Evolutionary conservation across 92 coral and sea anemone genomes (phyloP).

Genomic region (Paramuricea clavata): DNA sequence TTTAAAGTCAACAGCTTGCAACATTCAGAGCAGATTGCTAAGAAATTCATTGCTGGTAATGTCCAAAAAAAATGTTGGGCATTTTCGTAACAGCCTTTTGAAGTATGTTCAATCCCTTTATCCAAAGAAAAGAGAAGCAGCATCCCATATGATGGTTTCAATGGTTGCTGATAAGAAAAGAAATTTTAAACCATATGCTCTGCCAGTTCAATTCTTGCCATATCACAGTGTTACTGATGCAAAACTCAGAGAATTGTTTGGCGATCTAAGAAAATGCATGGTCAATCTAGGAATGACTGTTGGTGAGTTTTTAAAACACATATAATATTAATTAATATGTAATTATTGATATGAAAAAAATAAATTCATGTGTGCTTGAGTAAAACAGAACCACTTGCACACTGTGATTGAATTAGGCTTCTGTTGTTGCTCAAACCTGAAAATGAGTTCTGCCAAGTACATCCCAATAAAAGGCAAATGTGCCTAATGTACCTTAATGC

Average conservation of each 20-base stretch:
- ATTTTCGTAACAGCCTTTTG: neutral
- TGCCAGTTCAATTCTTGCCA: slow-evolving; percentile 27
- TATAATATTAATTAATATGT: no score
- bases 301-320: no score
- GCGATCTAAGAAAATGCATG: slow-evolving; percentile 8
- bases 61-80: neutral
- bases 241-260: slow-evolving; percentile 8
- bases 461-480: no score
- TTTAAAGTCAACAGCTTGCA: slow-evolving; percentile 7
- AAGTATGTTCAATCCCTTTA: slow-evolving; percentile 23
- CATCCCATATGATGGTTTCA: slow-evolving; percentile 36
- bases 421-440: no score
- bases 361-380: no score
- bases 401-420: no score
- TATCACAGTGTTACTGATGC: slow-evolving; percentile 32
- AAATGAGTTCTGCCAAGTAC: no score
- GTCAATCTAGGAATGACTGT: slow-evolving; percentile 34
- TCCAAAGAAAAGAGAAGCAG: slow-evolving; percentile 18
- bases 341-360: no score
- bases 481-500: no score
- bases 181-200: slow-evolving; percentile 34
- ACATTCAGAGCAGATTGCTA: neutral
- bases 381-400: no score
- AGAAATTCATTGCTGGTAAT: no score
- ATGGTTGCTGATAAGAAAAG: slow-evolving; percentile 39